These are phyloP conservation scores for Galeopsomyia nigrocyanea DNA, from an alignment of 2,888 invertebrate genomes.

Conservation along the genomic window DNA sequence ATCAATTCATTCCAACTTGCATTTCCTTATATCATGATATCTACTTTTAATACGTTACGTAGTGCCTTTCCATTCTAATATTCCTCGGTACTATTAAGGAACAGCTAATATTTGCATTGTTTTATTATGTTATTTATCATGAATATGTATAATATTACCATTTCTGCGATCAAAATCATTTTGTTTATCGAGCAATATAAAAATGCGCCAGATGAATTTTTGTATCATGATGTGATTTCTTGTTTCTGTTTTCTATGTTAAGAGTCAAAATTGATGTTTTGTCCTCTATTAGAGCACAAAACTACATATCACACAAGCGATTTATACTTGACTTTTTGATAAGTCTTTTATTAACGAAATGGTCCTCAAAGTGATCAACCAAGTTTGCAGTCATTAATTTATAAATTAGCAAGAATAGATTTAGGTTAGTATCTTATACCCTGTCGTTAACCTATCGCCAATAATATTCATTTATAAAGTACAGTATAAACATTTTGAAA, in stretches of 20 bases:
- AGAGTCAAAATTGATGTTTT: constrained; percentile 18
- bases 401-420: constrained; percentile 46
- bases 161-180: constrained; percentile 9
- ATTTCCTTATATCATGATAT: constrained; percentile 17
- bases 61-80: constrained; percentile 14
- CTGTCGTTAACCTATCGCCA: constrained; percentile 10
- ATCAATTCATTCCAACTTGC: constrained; percentile 24
- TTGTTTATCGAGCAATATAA: constrained; percentile 4
- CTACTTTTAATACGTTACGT: constrained; percentile 1
- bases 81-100: neutral
- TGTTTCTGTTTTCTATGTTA: neutral
- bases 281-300: constrained; percentile 13
- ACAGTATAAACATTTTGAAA: constrained; percentile 24
- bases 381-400: constrained; percentile 45
- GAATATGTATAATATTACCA: constrained; percentile 6
- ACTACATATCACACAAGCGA: constrained; percentile 40
- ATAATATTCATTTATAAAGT: neutral
- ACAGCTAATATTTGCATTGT: neutral
- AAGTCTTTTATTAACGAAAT: constrained; percentile 9
- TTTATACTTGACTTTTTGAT: constrained; percentile 33
- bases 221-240: neutral
- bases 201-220: neutral
- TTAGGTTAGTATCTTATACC: constrained; percentile 38
- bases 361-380: constrained; percentile 26
- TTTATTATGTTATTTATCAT: constrained; percentile 20